Conservation (phyloP, 2,888 invertebrate species). For the Ochropleura plecta region DNA sequence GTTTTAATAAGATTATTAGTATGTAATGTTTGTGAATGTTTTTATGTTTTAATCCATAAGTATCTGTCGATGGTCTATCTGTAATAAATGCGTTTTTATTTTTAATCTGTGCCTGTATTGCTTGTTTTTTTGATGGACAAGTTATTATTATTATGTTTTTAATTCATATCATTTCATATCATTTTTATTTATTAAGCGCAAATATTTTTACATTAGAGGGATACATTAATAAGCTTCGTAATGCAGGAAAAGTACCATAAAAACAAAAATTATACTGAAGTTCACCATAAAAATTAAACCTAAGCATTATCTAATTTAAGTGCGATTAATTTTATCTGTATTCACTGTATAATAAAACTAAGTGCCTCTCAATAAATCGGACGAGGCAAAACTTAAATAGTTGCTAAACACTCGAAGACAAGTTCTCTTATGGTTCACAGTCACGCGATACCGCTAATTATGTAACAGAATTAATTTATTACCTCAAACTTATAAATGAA, state of each 20-base stretch:
- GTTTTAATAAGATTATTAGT: conserved; percentile 65
- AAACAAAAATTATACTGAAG: conserved; percentile 30
- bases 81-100: conserved; percentile 47
- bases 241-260: conserved; percentile 19
- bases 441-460: conserved; percentile 88
- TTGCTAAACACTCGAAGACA: conserved; percentile 78
- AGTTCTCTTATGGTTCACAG: conserved; percentile 82
- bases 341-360: conserved; percentile 62
- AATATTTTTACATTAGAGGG: neutral
- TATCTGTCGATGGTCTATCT: conserved; percentile 44
- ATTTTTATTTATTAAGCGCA: conserved; percentile 35
- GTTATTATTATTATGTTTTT: conserved; percentile 39
- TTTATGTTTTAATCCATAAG: conserved; percentile 52
- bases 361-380: conserved; percentile 79
- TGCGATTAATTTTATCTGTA: conserved; percentile 58
- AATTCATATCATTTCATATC: conserved; percentile 18
- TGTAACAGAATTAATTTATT: conserved; percentile 85
- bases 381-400: conserved; percentile 80
- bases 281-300: conserved; percentile 49
- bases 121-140: conserved; percentile 22
- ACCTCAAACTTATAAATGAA: conserved; percentile 61
- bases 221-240: neutral
- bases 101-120: conserved; percentile 39
- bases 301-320: conserved; percentile 43
- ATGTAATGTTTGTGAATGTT: conserved; percentile 50